Evolutionary conservation across 1,140 invertebrate genomes (phyloP), one percentile per base, ranked within the genome.

Genomic region (Papilio glaucus): DNA sequence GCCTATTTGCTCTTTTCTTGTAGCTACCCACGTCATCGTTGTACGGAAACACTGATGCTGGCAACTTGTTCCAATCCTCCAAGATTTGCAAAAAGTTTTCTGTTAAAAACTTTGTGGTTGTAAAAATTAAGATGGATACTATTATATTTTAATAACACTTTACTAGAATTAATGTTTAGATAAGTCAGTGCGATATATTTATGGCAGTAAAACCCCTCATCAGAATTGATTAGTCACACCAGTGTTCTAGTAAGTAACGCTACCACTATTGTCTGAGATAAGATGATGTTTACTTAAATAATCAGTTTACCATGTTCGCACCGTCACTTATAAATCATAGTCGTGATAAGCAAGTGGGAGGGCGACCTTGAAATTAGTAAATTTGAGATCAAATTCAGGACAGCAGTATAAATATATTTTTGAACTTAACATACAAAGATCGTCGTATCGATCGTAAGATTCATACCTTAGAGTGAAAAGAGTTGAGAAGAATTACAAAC

Each of bases 101-200:
- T n/a, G n/a, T n/a, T n/a, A n/a, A n/a, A n/a, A n/a, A n/a, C n/a
- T n/a, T n/a, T n/a, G n/a, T n/a, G n/a, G n/a, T n/a, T n/a, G n/a
- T n/a, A n/a, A n/a, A n/a, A n/a, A n/a, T n/a, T n/a, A n/a, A n/a
- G n/a, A n/a, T n/a, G n/a, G n/a, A n/a, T n/a, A n/a, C n/a, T n/a
- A n/a, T n/a, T n/a, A n/a, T n/a, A n/a, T n/a, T n/a, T n/a, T n/a
- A n/a, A n/a, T n/a, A n/a, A n/a, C n/a, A n/a, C n/a, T n/a, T n/a
- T n/a, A n/a, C 21, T 37, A 15, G 13, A 37, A 45, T 49, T 65
- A 39, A 67, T 80, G 73, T 81, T 81, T 83, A 81, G 74, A 80
- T 77, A 86, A 87, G 84, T 87, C 85, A 84, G n/a, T 67, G 57
- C 18, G 53, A 80, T 79, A 78, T 87, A 86, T 89, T 87, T 87